Percentiles rank a stretch among this genome's conserved stretches.
Conservation (phyloP, 2,888 invertebrate genomes). For the Cephus rjabovi region DNA sequence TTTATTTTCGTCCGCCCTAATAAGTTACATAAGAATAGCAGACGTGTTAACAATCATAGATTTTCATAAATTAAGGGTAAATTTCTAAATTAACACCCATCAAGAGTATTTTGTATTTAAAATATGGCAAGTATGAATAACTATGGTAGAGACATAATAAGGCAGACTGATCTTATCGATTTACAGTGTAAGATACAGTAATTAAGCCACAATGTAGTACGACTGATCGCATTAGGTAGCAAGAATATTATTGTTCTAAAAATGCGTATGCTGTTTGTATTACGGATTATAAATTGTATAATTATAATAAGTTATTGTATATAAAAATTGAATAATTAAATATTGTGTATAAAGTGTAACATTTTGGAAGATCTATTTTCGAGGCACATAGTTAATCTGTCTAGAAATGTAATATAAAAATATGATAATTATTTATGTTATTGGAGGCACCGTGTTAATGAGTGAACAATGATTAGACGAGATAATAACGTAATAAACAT, state of each 20-base stretch:
- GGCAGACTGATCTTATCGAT: background rate
- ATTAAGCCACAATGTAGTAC: background rate
- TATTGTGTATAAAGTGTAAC: background rate
- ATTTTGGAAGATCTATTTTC: background rate
- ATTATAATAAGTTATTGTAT: background rate
- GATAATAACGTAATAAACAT: background rate
- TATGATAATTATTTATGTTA: background rate
- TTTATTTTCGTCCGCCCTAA: background rate
- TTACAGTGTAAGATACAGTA: background rate
- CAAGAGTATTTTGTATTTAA: background rate
- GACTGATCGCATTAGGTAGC: background rate
- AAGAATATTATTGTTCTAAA: background rate
- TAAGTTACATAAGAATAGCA: background rate
- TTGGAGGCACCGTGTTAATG: background rate
- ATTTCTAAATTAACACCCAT: background rate
- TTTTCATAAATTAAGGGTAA: background rate
- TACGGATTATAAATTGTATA: background rate
- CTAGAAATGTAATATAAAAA: background rate
- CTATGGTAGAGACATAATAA: background rate
- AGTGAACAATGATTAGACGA: background rate
- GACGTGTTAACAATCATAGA: background rate
- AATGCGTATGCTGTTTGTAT: background rate
- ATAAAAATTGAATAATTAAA: constrained; percentile 2
- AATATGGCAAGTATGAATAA: constrained; percentile 1
- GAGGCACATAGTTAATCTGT: background rate